Percentiles rank a stretch among this genome's conserved stretches.
phyloP scores from a whole-genome alignment of 2,797 vertebrate species.

The Melanotaenia trifasciata region DNA sequence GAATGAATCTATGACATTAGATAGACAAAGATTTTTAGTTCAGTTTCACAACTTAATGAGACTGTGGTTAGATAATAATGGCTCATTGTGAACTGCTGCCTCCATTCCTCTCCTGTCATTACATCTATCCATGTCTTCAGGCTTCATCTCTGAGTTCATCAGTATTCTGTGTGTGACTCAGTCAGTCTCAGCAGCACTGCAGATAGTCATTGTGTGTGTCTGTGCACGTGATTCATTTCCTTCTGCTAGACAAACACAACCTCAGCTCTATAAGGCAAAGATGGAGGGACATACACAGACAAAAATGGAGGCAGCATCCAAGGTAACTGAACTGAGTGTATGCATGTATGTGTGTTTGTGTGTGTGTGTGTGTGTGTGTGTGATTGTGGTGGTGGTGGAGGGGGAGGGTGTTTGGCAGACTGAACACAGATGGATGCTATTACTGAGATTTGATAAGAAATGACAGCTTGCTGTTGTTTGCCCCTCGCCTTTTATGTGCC shows the following conservation, averaged over 20 bases:
- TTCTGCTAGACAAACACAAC: conserved; percentile 53
- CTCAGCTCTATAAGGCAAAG: conserved; percentile 36
- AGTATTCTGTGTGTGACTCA: conserved; percentile 68
- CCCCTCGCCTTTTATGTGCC: conserved; percentile 27
- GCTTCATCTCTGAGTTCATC: conserved; percentile 59
- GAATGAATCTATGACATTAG: conserved; percentile 3
- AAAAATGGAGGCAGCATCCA: conserved; percentile 22
- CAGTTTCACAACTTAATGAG: conserved; percentile 7
- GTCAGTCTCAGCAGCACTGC: conserved; percentile 47
- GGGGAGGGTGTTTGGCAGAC: not conserved
- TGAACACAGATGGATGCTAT: conserved; percentile 52
- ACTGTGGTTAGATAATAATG: conserved; percentile 25
- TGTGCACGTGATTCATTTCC: conserved; percentile 62
- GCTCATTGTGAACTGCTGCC: conserved; percentile 10
- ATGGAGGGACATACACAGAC: conserved; percentile 46
- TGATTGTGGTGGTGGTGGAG: conserved; percentile 8
- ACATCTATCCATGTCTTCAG: conserved; percentile 38
- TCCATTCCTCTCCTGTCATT: conserved; percentile 24
- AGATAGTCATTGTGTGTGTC: conserved; percentile 34
- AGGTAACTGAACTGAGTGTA: conserved; percentile 29
- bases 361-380: conserved; percentile 22
- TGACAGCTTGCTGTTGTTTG: conserved; percentile 50
- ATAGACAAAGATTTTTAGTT: conserved; percentile 7
- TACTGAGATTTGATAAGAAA: conserved; percentile 67
- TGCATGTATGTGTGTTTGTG: conserved; percentile 21